phyloP scores from a whole-genome alignment of 1,140 invertebrate genomes.

The Heliconius himera region DNA sequence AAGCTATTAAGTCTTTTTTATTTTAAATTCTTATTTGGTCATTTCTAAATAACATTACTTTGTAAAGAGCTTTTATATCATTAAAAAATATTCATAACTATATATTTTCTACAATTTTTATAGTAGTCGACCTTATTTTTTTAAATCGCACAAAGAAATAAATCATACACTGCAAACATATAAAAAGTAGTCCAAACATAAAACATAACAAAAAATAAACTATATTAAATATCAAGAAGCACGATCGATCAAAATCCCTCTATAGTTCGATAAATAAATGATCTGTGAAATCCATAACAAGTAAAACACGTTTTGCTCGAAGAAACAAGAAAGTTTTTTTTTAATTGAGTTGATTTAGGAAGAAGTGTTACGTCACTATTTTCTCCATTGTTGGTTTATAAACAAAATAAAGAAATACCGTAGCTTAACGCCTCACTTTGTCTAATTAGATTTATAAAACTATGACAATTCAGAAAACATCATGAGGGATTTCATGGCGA shows the following conservation, averaged over 20 bases:
- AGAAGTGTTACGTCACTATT: neutral
- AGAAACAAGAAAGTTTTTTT: neutral
- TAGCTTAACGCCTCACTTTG: too few species aligned
- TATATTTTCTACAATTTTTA: neutral
- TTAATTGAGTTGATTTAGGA: neutral
- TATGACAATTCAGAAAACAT: too few species aligned
- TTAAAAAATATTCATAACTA: too few species aligned
- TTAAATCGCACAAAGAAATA: neutral
- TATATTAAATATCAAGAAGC: conserved; percentile 16
- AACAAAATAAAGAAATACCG: too few species aligned
- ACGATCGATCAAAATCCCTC: conserved; percentile 17
- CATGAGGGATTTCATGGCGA: too few species aligned
- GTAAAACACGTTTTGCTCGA: conserved; percentile 7
- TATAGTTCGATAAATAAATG: conserved; percentile 13
- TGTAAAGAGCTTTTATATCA: too few species aligned
- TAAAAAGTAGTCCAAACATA: conserved; percentile 10
- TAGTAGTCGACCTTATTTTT: neutral
- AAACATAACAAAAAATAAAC: conserved; percentile 14
- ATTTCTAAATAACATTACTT: too few species aligned
- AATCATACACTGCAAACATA: conserved; percentile 14
- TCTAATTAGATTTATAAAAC: neutral
- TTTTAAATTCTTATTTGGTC: too few species aligned
- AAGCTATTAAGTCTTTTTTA: too few species aligned
- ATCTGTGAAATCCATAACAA: conserved; percentile 16
- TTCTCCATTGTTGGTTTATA: too few species aligned